Evolutionary conservation across 2,888 invertebrate genomes (phyloP), one percentile per base, ranked within the genome.

Genomic region (Hipparchia sbordonii): DNA sequence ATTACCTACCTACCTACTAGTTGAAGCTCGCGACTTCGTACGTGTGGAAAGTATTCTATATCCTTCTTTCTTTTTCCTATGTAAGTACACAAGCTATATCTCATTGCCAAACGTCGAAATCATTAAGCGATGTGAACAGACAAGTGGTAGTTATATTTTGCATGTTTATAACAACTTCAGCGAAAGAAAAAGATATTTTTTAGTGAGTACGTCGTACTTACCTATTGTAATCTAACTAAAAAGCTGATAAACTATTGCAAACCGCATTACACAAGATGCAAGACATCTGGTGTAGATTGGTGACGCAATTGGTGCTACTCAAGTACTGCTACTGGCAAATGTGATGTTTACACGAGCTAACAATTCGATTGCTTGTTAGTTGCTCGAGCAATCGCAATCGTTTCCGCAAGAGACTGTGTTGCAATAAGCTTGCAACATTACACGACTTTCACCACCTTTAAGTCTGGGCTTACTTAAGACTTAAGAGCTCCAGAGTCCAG

Each of bases 361-460:
- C 62, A 72, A 72, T 59, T 73, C 76, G 72, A 71, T 74, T 71
- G 76, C 76, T 74, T 69, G 78, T 76, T 73, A 77, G 78, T 77
- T 76, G 74, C 70, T 69, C 76, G 79, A 80, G 79, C 74, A 75
- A 76, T 77, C 74, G 75, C 72, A 75, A 75, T 71, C 51, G 79
- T 79, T 81, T 81, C 81, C 80, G 79, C 77, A 77, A 79, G 71
- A 67, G 52, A 70, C 73, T 39, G 70, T 79, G 77, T 78, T 77
- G 79, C 78, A 79, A 80, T 61, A 60, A 65, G 48, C 67, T 60
- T 51, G 48, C 51, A 61, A 63, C 65, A 71, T 23, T 61, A 65
- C 70, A 12, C 67, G 54, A 71, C 71, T 74, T 74, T 72, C 76
- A 79, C 77, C 74, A 77, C 71, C 7, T 56, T 6, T 13, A 56